Conservation (phyloP, 2,888 invertebrate species). For the Drosophila algonquin region DNA sequence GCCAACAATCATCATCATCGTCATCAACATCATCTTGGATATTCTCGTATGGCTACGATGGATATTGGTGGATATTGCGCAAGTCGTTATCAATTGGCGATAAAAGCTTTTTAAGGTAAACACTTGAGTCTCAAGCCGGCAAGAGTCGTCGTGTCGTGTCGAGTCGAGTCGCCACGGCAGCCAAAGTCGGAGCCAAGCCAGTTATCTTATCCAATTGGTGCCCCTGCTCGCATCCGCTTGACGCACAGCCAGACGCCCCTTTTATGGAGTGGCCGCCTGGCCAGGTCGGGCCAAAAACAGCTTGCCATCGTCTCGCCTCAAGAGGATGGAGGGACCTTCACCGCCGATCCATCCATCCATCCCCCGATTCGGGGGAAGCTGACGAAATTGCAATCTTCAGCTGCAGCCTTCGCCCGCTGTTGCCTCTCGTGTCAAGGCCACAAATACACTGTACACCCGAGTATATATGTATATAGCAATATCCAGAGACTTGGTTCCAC, state of each 20-base stretch:
- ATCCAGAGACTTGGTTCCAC: conserved; percentile 2
- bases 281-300: conserved; percentile 17
- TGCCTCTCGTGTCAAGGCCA: background rate
- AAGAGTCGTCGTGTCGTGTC: background rate
- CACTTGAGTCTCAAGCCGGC: conserved; percentile 38
- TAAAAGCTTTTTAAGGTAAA: conserved; percentile 56
- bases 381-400: background rate
- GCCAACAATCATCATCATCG: conserved; percentile 15
- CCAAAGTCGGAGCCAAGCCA: conserved; percentile 27
- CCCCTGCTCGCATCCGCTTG: conserved; percentile 14
- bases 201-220: conserved; percentile 64
- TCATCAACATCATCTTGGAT: conserved; percentile 30
- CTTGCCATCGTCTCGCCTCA: conserved; percentile 11
- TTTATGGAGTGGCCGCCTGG: conserved; percentile 48
- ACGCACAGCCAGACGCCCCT: conserved; percentile 48
- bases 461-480: background rate
- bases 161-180: background rate
- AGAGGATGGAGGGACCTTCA: conserved; percentile 16
- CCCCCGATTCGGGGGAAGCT: background rate
- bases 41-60: conserved; percentile 30
- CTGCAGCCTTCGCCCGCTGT: background rate
- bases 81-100: conserved; percentile 59
- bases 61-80: conserved; percentile 43
- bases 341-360: background rate
- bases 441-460: background rate